Evolutionary conservation across 2,888 invertebrate genomes (phyloP).

Genomic region (Drosophila pegasa): DNA sequence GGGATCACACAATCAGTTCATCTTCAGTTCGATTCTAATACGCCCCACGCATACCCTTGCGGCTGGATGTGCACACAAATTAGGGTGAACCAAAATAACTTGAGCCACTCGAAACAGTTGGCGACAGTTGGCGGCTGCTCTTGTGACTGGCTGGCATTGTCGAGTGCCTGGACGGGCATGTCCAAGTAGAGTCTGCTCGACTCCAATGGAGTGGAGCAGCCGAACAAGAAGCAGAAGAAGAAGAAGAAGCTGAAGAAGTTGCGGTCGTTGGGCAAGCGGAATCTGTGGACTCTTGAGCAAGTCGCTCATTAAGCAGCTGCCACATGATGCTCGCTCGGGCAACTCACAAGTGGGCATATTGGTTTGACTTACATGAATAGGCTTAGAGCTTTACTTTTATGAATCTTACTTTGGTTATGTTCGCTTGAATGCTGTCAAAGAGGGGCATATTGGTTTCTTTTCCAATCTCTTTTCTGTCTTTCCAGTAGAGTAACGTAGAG

Average conservation of each 20-base stretch:
- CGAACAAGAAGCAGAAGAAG: neutral
- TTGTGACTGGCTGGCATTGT: slow-evolving; percentile 37
- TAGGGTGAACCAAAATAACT: slow-evolving; percentile 27
- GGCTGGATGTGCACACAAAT: slow-evolving; percentile 5
- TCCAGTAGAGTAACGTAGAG: no score
- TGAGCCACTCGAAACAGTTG: slow-evolving; percentile 37
- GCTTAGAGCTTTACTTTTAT: no score
- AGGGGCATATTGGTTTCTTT: neutral
- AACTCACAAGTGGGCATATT: neutral
- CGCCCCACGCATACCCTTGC: neutral
- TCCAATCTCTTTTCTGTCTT: no score
- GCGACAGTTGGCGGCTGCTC: slow-evolving; percentile 39
- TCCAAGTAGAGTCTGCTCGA: slow-evolving; percentile 19
- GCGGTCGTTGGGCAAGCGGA: slow-evolving; percentile 2
- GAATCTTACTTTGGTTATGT: no score
- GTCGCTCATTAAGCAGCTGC: slow-evolving; percentile 39
- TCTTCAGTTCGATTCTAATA: neutral
- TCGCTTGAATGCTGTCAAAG: neutral
- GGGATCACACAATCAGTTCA: no score
- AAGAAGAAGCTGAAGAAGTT: neutral
- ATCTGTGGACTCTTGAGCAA: slow-evolving; percentile 1
- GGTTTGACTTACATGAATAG: no score
- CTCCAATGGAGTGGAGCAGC: neutral
- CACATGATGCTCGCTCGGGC: slow-evolving; percentile 14
- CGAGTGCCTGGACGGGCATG: slow-evolving; percentile 38